A percentile compares a stretch with the other conserved stretches of the same genome.
phyloP scores from a whole-genome alignment of 2,113 vertebrate species.

The Capreolus pygargus region DNA sequence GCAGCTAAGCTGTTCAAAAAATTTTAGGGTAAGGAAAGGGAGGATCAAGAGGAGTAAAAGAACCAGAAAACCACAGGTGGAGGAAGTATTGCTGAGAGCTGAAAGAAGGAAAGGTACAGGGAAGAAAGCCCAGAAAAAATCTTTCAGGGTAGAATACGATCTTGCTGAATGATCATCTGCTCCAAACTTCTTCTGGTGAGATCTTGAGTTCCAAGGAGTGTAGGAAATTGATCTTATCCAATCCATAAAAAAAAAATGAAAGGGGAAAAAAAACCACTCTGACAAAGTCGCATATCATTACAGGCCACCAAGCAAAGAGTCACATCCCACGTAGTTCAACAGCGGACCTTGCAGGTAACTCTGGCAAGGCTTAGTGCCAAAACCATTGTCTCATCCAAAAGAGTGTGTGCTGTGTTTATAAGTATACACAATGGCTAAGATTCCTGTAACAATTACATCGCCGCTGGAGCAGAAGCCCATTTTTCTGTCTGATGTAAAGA shows the following conservation, averaged over 20 bases:
- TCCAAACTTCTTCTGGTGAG: conserved; percentile 20
- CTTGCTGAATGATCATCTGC: neutral
- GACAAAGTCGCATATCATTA: neutral
- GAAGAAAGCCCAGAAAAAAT: neutral
- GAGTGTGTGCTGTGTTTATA: rapidly evolving
- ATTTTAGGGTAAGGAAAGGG: neutral
- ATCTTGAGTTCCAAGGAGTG: neutral
- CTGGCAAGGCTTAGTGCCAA: neutral
- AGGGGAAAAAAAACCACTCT: rapidly evolving
- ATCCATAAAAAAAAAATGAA: neutral
- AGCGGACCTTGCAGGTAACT: neutral
- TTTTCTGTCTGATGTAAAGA: neutral
- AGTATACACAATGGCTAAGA: neutral
- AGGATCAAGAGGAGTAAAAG: conserved; percentile 31
- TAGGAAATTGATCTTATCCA: neutral
- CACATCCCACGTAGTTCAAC: neutral
- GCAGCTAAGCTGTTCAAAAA: conserved; percentile 23
- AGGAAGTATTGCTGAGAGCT: conserved; percentile 27
- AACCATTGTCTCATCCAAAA: neutral
- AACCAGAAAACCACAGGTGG: conserved; percentile 52
- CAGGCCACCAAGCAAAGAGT: neutral
- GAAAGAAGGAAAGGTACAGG: neutral
- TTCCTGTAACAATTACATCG: neutral
- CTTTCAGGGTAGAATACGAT: conserved; percentile 9
- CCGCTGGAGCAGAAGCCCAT: neutral